Percentiles rank a stretch among this genome's conserved stretches.
Conservation (phyloP, 1,140 invertebrate species). For the Leptopilina boulardi region DNA sequence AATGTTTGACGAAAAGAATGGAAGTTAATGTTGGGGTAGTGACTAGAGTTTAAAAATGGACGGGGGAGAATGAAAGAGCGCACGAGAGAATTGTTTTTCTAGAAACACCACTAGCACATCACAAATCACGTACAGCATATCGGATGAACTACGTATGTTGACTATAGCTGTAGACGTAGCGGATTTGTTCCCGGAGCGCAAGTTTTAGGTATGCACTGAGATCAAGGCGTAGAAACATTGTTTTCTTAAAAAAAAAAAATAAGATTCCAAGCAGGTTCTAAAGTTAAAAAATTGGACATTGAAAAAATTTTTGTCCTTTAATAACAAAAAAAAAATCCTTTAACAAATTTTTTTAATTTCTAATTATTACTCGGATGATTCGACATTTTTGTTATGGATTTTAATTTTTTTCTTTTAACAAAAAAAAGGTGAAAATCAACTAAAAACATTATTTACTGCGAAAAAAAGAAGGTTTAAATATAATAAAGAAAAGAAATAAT, state of each 20-base stretch:
- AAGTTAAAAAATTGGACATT: too few relatives aligned
- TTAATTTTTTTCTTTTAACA: too few relatives aligned
- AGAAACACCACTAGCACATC: constrained; percentile 70
- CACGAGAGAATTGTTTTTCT: constrained; percentile 58
- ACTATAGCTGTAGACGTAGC: constrained; percentile 74
- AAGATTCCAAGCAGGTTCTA: constrained; percentile 52
- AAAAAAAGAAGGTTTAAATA: too few relatives aligned
- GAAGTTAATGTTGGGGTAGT: constrained; percentile 34
- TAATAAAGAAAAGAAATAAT: not conserved
- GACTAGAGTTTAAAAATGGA: constrained; percentile 24
- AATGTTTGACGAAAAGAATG: constrained; percentile 41
- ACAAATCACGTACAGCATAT: constrained; percentile 73
- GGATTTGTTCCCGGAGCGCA: constrained; percentile 72
- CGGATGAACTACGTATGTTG: constrained; percentile 71
- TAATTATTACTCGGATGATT: not conserved
- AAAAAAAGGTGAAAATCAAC: too few relatives aligned
- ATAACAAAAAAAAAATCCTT: not conserved
- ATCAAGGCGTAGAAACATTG: constrained; percentile 66
- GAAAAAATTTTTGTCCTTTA: not conserved
- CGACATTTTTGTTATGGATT: too few relatives aligned
- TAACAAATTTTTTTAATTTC: not conserved
- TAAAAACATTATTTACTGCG: too few relatives aligned
- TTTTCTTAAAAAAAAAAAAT: constrained; percentile 39
- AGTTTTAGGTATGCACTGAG: constrained; percentile 75
- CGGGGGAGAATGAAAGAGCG: constrained; percentile 45